Evolutionary conservation across 1,140 invertebrate species (phyloP).

Genomic region (Diorhabda carinulata): DNA sequence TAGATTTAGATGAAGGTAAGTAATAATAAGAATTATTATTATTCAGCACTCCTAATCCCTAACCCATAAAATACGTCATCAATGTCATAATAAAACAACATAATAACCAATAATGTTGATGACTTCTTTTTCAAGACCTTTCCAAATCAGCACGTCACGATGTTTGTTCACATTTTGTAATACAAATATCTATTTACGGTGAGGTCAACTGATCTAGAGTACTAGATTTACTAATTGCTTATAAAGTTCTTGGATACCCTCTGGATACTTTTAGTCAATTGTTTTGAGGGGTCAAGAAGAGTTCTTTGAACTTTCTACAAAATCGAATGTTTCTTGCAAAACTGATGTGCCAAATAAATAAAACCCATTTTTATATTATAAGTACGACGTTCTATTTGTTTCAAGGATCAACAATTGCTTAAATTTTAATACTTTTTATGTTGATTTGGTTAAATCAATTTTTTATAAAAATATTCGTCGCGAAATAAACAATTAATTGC

Average conservation of each 20-base stretch:
- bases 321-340: slow-evolving; percentile 8
- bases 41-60: not conserved
- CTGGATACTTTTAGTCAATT: slow-evolving; percentile 10
- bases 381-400: no score
- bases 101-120: slow-evolving; percentile 6
- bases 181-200: slow-evolving; percentile 4
- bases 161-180: slow-evolving; percentile 25
- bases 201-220: not conserved
- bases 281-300: slow-evolving; percentile 30
- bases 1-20: slow-evolving; percentile 43
- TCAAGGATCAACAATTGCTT: no score
- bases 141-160: slow-evolving; percentile 23
- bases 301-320: slow-evolving; percentile 30
- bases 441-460: no score
- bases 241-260: slow-evolving; percentile 5
- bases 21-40: slow-evolving; percentile 5
- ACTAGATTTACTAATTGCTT: not conserved
- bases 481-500: no score
- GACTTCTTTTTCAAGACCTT: not conserved
- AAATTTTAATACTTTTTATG: no score
- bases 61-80: slow-evolving; percentile 14
- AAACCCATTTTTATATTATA: no score
- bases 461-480: no score
- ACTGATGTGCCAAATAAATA: not conserved
- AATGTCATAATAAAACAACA: slow-evolving; percentile 1